These are phyloP conservation scores for Gymnobelideus leadbeateri DNA, from an alignment of 2,113 vertebrate species.

Conservation along the genomic window DNA sequence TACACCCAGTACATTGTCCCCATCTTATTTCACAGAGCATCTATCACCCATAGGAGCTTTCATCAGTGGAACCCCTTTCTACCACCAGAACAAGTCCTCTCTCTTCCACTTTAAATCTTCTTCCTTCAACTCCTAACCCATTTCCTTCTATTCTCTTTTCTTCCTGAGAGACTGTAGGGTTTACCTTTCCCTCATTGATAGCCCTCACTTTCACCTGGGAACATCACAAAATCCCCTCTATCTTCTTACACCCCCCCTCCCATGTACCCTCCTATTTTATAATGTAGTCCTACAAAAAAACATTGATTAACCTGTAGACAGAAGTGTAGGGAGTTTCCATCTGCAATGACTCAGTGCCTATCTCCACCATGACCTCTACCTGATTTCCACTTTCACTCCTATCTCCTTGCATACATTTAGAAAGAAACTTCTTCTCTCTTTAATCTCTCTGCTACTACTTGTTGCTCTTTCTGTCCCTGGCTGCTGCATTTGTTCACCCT, in stretches of 20 bases:
- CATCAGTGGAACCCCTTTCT: neutral
- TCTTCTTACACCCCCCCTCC: neutral
- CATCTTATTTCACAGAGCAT: neutral
- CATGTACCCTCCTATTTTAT: neutral
- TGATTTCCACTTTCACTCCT: neutral
- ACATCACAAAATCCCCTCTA: neutral
- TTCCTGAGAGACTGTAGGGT: neutral
- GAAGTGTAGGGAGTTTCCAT: neutral
- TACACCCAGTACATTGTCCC: neutral
- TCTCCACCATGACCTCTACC: neutral
- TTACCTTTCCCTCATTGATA: neutral
- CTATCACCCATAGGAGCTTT: neutral
- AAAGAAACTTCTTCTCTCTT: neutral
- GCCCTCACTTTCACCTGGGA: neutral
- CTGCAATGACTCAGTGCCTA: neutral
- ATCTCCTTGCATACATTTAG: neutral
- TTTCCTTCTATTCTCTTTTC: neutral
- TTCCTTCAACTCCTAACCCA: neutral
- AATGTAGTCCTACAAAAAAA: neutral
- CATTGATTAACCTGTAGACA: neutral
- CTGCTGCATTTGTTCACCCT: neutral
- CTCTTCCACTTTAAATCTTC: too few relatives aligned
- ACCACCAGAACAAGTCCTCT: neutral
- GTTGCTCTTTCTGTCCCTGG: neutral
- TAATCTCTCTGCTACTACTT: neutral